Conservation (phyloP, 1,140 invertebrate genomes). For the Bombus fervidus region DNA sequence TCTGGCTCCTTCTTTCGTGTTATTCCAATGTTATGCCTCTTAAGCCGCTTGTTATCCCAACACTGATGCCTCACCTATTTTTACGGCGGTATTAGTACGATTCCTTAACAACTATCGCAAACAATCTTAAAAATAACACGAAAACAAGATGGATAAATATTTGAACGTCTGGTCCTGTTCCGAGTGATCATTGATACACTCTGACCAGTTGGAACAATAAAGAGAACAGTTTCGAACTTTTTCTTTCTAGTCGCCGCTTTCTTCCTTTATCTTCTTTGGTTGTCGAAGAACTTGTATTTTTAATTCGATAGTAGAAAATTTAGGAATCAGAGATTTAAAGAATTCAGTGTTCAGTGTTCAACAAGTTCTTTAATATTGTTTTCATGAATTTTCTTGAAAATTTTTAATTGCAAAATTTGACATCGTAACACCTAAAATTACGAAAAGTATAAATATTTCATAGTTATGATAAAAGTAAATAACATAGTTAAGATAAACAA, state of each 20-base stretch:
- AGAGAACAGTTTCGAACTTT: background rate
- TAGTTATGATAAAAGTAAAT: no score
- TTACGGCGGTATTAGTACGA: background rate
- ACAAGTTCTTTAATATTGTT: background rate
- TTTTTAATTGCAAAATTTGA: no score
- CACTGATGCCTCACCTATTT: background rate
- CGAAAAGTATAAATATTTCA: no score
- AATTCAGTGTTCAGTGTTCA: background rate
- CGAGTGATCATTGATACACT: slow-evolving; percentile 7
- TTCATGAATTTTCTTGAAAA: background rate
- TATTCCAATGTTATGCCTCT: background rate
- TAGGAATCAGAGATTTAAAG: background rate
- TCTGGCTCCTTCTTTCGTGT: background rate
- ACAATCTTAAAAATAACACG: slow-evolving; percentile 11
- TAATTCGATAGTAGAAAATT: no score
- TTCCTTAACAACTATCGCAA: slow-evolving; percentile 9
- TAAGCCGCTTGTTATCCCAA: slow-evolving; percentile 1
- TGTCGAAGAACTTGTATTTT: background rate
- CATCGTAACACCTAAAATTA: no score
- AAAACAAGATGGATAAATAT: slow-evolving; percentile 21
- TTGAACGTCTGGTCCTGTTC: background rate
- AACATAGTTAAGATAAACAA: no score
- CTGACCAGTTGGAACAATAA: slow-evolving; percentile 4
- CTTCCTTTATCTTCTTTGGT: background rate
- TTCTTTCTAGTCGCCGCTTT: background rate